A percentile compares a stretch with the other conserved stretches of the same genome.
These are phyloP conservation scores for Leptocoma aspasia DNA, from an alignment of 2,113 vertebrate species.

Conservation along the genomic window DNA sequence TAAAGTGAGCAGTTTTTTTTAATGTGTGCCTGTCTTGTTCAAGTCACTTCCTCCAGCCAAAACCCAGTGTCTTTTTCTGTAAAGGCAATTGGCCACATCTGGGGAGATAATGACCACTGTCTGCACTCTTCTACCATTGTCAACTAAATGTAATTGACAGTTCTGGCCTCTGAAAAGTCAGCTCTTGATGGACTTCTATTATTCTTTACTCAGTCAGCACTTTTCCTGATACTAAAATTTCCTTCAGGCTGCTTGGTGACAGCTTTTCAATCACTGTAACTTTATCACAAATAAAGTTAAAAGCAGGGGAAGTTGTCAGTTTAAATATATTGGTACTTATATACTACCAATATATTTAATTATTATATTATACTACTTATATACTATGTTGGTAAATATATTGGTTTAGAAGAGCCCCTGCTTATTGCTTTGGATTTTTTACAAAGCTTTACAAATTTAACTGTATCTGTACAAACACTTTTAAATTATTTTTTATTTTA, in stretches of 20 bases:
- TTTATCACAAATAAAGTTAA: background rate
- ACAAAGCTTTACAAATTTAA: background rate
- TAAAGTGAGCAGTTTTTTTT: background rate
- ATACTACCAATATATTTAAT: too few species aligned
- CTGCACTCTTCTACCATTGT: rapidly evolving
- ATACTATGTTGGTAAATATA: too few species aligned
- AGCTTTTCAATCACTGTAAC: background rate
- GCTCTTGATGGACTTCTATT: background rate
- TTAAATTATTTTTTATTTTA: background rate
- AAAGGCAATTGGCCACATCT: background rate
- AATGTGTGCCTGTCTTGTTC: background rate
- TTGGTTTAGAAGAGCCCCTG: background rate
- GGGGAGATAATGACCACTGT: background rate
- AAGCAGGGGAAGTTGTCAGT: background rate
- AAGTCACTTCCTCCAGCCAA: background rate
- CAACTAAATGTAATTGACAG: background rate
- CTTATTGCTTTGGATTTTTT: background rate
- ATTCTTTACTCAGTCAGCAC: background rate
- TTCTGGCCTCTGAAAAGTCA: background rate
- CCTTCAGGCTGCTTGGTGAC: background rate
- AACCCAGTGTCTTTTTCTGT: background rate
- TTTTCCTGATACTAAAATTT: background rate
- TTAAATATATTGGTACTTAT: background rate
- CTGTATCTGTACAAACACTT: background rate
- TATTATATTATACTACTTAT: too few species aligned